Evolutionary conservation across 37 sponge, comb jelly and placozoan species (phyloP).

Genomic region (Chondrilla cf. caribensis): DNA sequence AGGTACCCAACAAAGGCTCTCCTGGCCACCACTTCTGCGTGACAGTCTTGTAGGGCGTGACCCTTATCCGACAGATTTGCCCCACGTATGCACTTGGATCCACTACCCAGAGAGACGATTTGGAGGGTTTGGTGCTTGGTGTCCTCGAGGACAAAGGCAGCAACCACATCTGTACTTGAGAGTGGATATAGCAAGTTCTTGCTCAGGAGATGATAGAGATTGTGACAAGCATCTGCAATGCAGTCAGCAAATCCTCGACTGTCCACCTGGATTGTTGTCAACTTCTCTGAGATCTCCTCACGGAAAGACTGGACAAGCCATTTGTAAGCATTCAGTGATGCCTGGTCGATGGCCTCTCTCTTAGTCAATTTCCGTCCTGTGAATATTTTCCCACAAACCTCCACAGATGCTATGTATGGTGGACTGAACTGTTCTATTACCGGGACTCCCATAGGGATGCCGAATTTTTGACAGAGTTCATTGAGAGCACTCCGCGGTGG

Average conservation of each 20-base stretch:
- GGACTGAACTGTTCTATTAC: background rate
- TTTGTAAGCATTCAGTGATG: background rate
- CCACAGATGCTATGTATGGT: background rate
- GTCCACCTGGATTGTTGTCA: too few species aligned
- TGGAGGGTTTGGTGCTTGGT: background rate
- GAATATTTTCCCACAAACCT: background rate
- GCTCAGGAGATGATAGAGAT: background rate
- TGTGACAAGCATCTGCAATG: constrained; percentile 3
- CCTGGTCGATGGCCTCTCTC: background rate
- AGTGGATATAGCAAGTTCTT: background rate
- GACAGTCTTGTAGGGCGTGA: background rate
- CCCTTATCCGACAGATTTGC: background rate
- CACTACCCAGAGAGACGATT: constrained; percentile 6
- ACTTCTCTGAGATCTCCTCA: background rate
- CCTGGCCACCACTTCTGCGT: constrained; percentile 8
- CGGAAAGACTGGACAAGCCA: background rate
- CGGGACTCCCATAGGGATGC: background rate
- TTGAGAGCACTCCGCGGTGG: background rate
- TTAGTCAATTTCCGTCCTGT: background rate
- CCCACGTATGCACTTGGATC: constrained; percentile 1
- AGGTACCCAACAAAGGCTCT: constrained; percentile 5
- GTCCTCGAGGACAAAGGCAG: background rate
- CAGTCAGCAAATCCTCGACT: background rate
- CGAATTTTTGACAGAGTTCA: constrained; percentile 6
- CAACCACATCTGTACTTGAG: constrained; percentile 19